phyloP scores from a whole-genome alignment of 1,140 invertebrate species.

The Dendroctonus valens region DNA sequence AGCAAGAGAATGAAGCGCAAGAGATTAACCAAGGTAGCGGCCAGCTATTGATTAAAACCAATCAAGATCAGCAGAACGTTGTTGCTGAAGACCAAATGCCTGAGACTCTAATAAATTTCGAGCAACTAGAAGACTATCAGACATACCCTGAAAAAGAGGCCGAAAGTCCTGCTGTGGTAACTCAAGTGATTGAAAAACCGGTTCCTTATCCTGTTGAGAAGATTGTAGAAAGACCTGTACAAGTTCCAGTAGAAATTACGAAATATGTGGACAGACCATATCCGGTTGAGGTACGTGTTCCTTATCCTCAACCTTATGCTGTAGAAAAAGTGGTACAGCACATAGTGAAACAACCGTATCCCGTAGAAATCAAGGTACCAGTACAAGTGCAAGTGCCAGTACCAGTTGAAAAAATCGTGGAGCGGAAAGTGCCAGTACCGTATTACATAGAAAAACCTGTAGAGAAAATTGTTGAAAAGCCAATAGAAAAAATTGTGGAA shows the following conservation, averaged over 20 bases:
- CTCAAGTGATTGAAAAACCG: slow-evolving; percentile 59
- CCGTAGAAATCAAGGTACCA: slow-evolving; percentile 37
- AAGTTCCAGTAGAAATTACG: slow-evolving; percentile 53
- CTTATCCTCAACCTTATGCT: slow-evolving; percentile 55
- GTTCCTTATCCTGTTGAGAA: slow-evolving; percentile 54
- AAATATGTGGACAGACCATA: slow-evolving; percentile 59
- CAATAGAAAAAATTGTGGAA: slow-evolving; percentile 24
- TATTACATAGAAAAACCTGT: slow-evolving; percentile 44
- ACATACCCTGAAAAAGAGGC: slow-evolving; percentile 46
- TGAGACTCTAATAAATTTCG: too few species aligned
- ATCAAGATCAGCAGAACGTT: not conserved
- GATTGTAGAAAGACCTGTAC: slow-evolving; percentile 55
- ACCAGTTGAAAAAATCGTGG: slow-evolving; percentile 26
- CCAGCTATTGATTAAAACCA: not conserved
- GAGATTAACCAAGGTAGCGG: too few species aligned
- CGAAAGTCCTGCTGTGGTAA: slow-evolving; percentile 50
- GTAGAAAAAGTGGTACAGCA: slow-evolving; percentile 56
- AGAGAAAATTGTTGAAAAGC: slow-evolving; percentile 52
- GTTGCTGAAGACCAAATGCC: too few species aligned
- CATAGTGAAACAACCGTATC: slow-evolving; percentile 53
- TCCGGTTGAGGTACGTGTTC: slow-evolving; percentile 55
- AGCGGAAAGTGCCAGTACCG: slow-evolving; percentile 34
- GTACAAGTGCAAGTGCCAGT: slow-evolving; percentile 40
- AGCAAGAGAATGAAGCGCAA: too few species aligned
- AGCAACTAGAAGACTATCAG: too few species aligned